phyloP scores from a whole-genome alignment of 2,113 vertebrate species.

The Synchiropus splendidus region DNA sequence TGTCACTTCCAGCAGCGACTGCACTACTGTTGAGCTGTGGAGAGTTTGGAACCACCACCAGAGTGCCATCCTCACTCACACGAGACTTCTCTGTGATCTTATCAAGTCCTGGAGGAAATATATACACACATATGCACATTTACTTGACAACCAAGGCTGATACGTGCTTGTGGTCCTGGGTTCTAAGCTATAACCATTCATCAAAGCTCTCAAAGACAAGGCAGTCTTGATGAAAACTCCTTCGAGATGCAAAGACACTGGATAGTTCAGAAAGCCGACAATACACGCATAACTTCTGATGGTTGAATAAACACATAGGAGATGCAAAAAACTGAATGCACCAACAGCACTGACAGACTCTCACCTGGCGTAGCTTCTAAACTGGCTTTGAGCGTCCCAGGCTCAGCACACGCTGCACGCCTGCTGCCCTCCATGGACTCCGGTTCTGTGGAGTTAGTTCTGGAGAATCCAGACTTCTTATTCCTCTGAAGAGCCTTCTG shows the following conservation, averaged over 20 bases:
- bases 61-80: conserved; percentile 83
- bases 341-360: too few species aligned
- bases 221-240: too few species aligned
- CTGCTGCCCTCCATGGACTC: conserved; percentile 78
- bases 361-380: conserved; percentile 87
- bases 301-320: neutral
- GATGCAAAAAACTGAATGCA: too few species aligned
- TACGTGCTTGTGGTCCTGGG: too few species aligned
- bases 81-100: conserved; percentile 90
- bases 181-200: too few species aligned
- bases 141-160: too few species aligned
- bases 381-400: conserved; percentile 80
- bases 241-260: too few species aligned
- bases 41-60: conserved; percentile 64
- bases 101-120: conserved; percentile 73
- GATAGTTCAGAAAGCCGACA: too few species aligned
- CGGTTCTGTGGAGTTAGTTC: conserved; percentile 72
- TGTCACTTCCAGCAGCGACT: conserved; percentile 41
- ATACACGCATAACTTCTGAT: too few species aligned
- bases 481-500: conserved; percentile 82
- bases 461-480: conserved; percentile 70
- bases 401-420: conserved; percentile 78
- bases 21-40: conserved; percentile 43
- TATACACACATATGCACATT: too few species aligned
- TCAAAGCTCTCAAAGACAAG: too few species aligned